Conservation (phyloP, 2,113 vertebrate species). For the Proterorhinus semilunaris region DNA sequence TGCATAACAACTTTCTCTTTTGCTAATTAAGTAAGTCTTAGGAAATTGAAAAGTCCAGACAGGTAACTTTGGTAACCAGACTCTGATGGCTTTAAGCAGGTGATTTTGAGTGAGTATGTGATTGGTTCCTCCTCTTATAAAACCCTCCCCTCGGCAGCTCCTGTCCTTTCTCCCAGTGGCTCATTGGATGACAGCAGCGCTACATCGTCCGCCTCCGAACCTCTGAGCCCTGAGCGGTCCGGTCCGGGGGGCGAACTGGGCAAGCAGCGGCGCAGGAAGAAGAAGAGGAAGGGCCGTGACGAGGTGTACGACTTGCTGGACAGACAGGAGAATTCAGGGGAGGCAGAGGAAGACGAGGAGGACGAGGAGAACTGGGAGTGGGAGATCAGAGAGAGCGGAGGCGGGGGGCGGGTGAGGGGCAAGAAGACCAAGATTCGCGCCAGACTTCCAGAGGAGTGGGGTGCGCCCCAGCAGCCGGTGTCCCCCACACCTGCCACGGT, state of each 20-base stretch:
- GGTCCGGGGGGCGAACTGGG: constrained; percentile 57
- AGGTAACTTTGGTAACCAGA: constrained; percentile 38
- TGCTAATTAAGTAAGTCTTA: not conserved
- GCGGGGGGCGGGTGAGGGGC: constrained; percentile 71
- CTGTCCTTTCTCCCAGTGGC: constrained; percentile 66
- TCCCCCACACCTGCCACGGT: constrained; percentile 37
- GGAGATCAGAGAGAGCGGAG: constrained; percentile 76
- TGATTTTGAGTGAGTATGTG: constrained; percentile 67
- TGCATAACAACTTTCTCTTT: too few relatives aligned
- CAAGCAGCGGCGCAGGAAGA: constrained; percentile 74
- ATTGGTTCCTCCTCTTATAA: constrained; percentile 79
- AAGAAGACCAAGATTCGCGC: constrained; percentile 76
- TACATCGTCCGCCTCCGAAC: constrained; percentile 64
- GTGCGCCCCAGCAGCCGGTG: constrained; percentile 51
- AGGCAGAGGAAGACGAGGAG: constrained; percentile 57
- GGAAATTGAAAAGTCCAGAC: not conserved
- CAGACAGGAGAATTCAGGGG: constrained; percentile 50
- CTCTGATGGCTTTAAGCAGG: constrained; percentile 58
- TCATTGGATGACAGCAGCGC: constrained; percentile 71
- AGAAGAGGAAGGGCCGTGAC: constrained; percentile 75
- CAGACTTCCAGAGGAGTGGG: constrained; percentile 79
- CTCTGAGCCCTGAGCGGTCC: constrained; percentile 65
- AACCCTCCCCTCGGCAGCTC: constrained; percentile 71
- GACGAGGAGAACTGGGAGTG: constrained; percentile 74
- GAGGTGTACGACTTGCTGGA: constrained; percentile 69